phyloP scores from a whole-genome alignment of 2,888 invertebrate species.

The Mayetiola destructor region DNA sequence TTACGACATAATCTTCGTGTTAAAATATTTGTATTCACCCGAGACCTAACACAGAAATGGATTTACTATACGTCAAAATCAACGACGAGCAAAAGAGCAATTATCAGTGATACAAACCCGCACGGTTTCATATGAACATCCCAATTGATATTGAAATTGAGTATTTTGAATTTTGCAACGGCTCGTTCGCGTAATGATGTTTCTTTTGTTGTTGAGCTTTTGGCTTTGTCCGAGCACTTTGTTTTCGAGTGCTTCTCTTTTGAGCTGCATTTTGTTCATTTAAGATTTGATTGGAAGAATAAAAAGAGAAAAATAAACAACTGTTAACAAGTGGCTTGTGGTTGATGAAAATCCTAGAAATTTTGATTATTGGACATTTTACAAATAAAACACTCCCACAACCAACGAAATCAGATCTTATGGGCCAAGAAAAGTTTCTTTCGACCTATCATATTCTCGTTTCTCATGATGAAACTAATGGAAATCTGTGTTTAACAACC shows the following conservation, averaged over 20 bases:
- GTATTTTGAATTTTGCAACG: slow-evolving; percentile 35
- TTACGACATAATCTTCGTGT: slow-evolving; percentile 62
- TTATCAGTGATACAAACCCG: slow-evolving; percentile 28
- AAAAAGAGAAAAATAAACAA: too few relatives aligned
- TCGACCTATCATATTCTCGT: too few relatives aligned
- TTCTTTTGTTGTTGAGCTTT: slow-evolving; percentile 24
- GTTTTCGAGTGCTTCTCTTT: slow-evolving; percentile 2
- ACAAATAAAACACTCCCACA: too few relatives aligned
- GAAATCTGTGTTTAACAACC: too few relatives aligned
- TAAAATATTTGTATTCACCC: slow-evolving; percentile 36
- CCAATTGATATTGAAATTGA: slow-evolving; percentile 36
- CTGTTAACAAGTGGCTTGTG: too few relatives aligned
- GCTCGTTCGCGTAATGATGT: slow-evolving; percentile 34
- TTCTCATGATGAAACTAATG: too few relatives aligned
- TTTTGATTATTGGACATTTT: too few relatives aligned
- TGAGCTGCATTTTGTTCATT: too few relatives aligned
- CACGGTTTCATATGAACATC: slow-evolving; percentile 36
- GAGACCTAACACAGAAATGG: slow-evolving; percentile 24
- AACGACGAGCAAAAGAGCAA: slow-evolving; percentile 2
- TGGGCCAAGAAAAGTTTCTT: too few relatives aligned
- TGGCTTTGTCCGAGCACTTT: slow-evolving; percentile 9
- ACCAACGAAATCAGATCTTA: too few relatives aligned
- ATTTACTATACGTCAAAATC: not conserved
- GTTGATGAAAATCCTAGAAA: too few relatives aligned
- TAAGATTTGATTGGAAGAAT: too few relatives aligned